Evolutionary conservation across 2,888 invertebrate species (phyloP).

Genomic region (Ecliptopera silaceata): DNA sequence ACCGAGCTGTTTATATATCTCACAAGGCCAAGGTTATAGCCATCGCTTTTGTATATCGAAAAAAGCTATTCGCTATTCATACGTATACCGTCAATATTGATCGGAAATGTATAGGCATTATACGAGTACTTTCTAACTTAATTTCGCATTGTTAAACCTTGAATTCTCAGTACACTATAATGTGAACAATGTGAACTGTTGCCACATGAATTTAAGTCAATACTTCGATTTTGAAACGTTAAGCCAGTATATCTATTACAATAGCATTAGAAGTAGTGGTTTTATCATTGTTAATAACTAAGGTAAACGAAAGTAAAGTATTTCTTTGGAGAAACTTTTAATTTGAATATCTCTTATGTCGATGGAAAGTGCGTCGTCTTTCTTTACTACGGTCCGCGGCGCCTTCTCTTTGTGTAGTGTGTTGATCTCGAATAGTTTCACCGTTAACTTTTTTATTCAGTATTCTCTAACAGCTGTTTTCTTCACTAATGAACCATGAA

Average conservation of each 20-base stretch:
- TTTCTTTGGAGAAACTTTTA: constrained; percentile 48
- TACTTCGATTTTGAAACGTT: constrained; percentile 39
- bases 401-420: constrained; percentile 64
- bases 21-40: constrained; percentile 67
- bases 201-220: constrained; percentile 37
- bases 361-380: constrained; percentile 63
- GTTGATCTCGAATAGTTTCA: constrained; percentile 69
- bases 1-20: constrained; percentile 54
- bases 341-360: constrained; percentile 60
- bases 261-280: constrained; percentile 4
- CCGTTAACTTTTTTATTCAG: constrained; percentile 48
- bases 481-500: constrained; percentile 20
- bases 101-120: constrained; percentile 29
- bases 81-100: constrained; percentile 38
- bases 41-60: constrained; percentile 46
- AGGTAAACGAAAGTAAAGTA: constrained; percentile 16
- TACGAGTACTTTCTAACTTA: constrained; percentile 31
- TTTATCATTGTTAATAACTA: constrained; percentile 8
- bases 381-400: constrained; percentile 56
- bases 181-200: constrained; percentile 26
- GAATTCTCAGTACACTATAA: constrained; percentile 12
- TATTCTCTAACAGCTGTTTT: constrained; percentile 27
- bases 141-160: constrained; percentile 20
- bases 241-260: constrained; percentile 13
- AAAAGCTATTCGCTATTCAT: constrained; percentile 44